Conservation (phyloP, 2,888 invertebrate genomes). For the Ectemnius lituratus region DNA sequence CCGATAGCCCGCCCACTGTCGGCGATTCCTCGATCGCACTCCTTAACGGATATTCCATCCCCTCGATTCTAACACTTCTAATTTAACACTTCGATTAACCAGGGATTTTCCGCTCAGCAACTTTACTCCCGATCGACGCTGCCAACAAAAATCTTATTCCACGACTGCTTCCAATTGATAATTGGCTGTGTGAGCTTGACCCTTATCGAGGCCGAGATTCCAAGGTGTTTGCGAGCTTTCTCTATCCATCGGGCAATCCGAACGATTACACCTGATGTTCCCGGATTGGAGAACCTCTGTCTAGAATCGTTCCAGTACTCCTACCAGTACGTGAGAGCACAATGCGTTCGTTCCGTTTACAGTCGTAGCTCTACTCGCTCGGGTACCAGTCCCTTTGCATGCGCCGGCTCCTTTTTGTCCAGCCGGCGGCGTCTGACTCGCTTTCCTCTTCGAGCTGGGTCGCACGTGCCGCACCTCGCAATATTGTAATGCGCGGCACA, state of each 20-base stretch:
- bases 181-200: constrained; percentile 11
- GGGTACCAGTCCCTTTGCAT: background rate
- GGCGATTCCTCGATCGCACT: constrained; percentile 24
- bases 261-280: constrained; percentile 64
- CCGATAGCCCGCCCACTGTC: constrained; percentile 38
- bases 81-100: constrained; percentile 26
- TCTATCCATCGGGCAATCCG: constrained; percentile 34
- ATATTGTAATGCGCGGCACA: constrained; percentile 67
- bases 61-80: constrained; percentile 3
- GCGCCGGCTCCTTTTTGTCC: constrained; percentile 29
- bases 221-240: too few relatives aligned
- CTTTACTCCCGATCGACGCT: background rate
- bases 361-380: constrained; percentile 25
- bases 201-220: too few relatives aligned
- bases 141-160: constrained; percentile 1
- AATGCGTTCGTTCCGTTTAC: constrained; percentile 51
- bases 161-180: constrained; percentile 14
- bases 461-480: constrained; percentile 49
- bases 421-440: constrained; percentile 14
- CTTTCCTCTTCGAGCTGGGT: constrained; percentile 11
- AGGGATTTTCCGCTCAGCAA: background rate
- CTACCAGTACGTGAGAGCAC: constrained; percentile 57
- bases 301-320: constrained; percentile 66
- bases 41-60: constrained; percentile 27
- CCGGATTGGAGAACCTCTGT: constrained; percentile 63